These are phyloP conservation scores for Oreotragus oreotragus DNA, from an alignment of 2,113 vertebrate genomes.

Conservation along the genomic window DNA sequence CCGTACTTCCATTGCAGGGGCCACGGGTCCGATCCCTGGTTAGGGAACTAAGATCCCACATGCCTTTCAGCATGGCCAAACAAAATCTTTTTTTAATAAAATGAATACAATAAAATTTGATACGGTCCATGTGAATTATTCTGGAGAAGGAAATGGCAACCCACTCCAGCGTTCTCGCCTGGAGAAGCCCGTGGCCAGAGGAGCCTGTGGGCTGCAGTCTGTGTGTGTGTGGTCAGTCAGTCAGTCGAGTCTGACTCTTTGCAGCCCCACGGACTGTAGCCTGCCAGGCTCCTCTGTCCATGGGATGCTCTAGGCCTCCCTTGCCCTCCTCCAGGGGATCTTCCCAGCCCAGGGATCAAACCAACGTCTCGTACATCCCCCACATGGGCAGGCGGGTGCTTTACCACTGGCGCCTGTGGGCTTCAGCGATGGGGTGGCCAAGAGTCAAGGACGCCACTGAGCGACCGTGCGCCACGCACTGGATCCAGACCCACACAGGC, in stretches of 20 bases:
- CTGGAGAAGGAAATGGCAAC: not conserved
- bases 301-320: not conserved
- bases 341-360: not conserved
- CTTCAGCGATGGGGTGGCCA: not conserved
- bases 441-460: accelerated
- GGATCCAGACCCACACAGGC: not conserved
- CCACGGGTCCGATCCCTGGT: accelerated
- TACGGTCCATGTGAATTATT: not conserved
- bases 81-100: not conserved
- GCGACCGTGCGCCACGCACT: accelerated
- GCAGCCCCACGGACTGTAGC: accelerated
- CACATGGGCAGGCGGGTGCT: not conserved
- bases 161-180: not conserved
- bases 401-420: not conserved
- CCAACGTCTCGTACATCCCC: accelerated
- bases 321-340: not conserved
- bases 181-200: not conserved
- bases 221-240: accelerated
- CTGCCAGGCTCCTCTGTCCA: not conserved
- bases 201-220: not conserved
- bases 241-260: not conserved
- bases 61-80: not conserved
- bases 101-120: not conserved
- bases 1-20: not conserved
- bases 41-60: not conserved